phyloP scores from a whole-genome alignment of 2,888 invertebrate genomes.

The Pseudanteris insignis region DNA sequence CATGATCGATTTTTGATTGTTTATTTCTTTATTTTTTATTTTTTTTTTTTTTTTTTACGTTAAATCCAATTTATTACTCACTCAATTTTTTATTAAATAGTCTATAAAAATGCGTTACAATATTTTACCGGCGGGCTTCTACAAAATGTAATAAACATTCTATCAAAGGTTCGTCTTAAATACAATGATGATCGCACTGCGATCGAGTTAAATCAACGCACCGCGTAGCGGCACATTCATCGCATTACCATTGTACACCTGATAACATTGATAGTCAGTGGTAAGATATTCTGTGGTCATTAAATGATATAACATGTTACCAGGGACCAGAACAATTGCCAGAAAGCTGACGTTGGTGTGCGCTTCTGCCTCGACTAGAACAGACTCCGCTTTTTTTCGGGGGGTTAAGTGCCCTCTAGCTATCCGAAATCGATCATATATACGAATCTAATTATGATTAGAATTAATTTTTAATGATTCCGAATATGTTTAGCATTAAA shows the following conservation, averaged over 20 bases:
- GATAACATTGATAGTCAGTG: too few species aligned
- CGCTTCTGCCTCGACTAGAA: constrained; percentile 43
- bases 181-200: constrained; percentile 42
- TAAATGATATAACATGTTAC: too few species aligned
- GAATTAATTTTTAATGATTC: too few species aligned
- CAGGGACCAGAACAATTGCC: constrained; percentile 33
- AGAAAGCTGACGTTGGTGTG: constrained; percentile 34
- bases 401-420: not conserved
- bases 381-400: constrained; percentile 25
- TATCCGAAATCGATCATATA: too few species aligned
- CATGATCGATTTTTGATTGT: too few species aligned
- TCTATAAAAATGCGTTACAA: constrained; percentile 33
- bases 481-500: too few species aligned
- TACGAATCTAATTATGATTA: too few species aligned
- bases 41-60: too few species aligned
- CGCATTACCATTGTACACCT: constrained; percentile 31
- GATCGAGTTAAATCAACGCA: constrained; percentile 29
- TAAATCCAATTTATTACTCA: too few species aligned
- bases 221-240: constrained; percentile 23
- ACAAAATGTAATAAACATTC: constrained; percentile 41
- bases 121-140: constrained; percentile 36
- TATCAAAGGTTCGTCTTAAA: constrained; percentile 20
- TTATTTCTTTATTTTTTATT: too few species aligned
- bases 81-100: too few species aligned
- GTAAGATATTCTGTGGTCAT: too few species aligned